phyloP scores from a whole-genome alignment of 2,888 invertebrate genomes.

The Meiosimyza platycephala region DNA sequence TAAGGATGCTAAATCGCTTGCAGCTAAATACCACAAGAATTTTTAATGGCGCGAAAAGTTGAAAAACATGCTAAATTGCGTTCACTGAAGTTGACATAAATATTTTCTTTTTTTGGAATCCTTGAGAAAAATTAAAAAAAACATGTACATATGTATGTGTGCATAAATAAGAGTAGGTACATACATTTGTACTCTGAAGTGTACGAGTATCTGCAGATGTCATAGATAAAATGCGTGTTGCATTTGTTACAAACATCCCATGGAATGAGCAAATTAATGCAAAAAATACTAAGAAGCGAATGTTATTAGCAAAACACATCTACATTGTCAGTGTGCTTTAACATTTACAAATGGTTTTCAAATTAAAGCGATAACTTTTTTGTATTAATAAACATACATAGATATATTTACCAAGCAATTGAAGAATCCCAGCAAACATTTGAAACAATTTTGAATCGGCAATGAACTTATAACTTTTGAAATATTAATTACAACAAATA shows the following conservation, averaged over 20 bases:
- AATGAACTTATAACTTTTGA: too few relatives aligned
- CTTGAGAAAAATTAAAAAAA: conserved; percentile 23
- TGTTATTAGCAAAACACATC: too few relatives aligned
- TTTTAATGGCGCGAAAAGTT: conserved; percentile 9
- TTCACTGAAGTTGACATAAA: neutral
- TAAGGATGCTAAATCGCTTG: conserved; percentile 29
- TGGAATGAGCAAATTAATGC: conserved; percentile 1
- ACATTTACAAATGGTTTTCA: too few relatives aligned
- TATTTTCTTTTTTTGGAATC: neutral
- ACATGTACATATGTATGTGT: conserved; percentile 20
- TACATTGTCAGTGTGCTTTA: too few relatives aligned
- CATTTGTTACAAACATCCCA: conserved; percentile 16
- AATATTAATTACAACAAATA: too few relatives aligned
- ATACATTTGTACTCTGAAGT: conserved; percentile 2
- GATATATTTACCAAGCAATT: too few relatives aligned
- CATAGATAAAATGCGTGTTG: neutral
- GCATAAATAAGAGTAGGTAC: neutral
- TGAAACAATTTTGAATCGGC: too few relatives aligned
- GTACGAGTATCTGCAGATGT: conserved; percentile 13
- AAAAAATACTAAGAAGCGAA: too few relatives aligned
- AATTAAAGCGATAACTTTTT: too few relatives aligned
- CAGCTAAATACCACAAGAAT: conserved; percentile 4
- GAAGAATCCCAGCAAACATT: too few relatives aligned
- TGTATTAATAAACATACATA: too few relatives aligned
- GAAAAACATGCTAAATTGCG: neutral